A percentile compares a stretch with the other conserved stretches of the same genome.
These are phyloP conservation scores for Uropetala carovei DNA, from an alignment of 2,888 invertebrate species.

Conservation along the genomic window DNA sequence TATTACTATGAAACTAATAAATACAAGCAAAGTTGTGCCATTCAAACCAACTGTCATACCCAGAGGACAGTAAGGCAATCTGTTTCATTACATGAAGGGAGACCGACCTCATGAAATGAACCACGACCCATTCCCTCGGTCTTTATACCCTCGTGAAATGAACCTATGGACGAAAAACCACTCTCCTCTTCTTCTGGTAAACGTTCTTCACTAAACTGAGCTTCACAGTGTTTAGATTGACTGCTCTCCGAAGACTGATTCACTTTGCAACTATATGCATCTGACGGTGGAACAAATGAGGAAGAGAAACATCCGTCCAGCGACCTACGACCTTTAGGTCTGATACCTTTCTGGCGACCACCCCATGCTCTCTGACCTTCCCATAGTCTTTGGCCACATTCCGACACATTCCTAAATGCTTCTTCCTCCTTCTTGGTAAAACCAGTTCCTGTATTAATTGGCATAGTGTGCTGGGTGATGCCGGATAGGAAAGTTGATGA, in stretches of 20 bases:
- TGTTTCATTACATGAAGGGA: neutral
- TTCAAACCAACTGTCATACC: neutral
- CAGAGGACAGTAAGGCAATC: conserved; percentile 28
- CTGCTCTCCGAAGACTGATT: neutral
- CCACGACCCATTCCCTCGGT: neutral
- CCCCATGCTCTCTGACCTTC: conserved; percentile 52
- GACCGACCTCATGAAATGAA: conserved; percentile 31
- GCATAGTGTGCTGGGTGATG: neutral
- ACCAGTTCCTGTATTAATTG: neutral
- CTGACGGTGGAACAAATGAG: neutral
- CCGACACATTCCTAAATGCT: conserved; percentile 29
- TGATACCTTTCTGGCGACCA: conserved; percentile 36
- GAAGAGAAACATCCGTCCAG: neutral
- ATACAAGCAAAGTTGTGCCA: too few relatives aligned
- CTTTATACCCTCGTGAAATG: conserved; percentile 34
- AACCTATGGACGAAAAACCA: conserved; percentile 45
- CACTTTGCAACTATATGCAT: neutral
- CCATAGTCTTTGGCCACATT: conserved; percentile 46
- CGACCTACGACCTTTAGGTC: neutral
- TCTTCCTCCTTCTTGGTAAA: conserved; percentile 45
- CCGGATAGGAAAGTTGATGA: neutral
- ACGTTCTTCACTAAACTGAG: neutral
- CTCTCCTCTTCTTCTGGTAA: conserved; percentile 49
- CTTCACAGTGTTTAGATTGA: neutral
- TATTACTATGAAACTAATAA: too few relatives aligned